Evolutionary conservation across 2,888 invertebrate genomes (phyloP).

Genomic region (Caenorhabditis sp.): DNA sequence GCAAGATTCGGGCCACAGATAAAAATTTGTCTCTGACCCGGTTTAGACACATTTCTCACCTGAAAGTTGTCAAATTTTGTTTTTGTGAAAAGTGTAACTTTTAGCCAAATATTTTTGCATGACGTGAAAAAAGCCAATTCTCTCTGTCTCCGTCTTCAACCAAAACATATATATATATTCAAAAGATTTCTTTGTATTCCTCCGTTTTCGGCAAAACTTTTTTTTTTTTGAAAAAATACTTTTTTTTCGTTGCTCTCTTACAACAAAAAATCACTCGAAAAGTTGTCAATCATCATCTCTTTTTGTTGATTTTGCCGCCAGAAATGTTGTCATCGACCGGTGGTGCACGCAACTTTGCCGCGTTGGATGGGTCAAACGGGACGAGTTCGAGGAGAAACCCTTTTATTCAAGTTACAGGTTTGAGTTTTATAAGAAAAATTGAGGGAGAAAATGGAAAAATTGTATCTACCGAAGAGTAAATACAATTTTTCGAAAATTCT

Average conservation of each 20-base stretch:
- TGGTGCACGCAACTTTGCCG: conserved; percentile 19
- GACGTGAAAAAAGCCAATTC: no score
- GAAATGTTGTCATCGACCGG: conserved; percentile 28
- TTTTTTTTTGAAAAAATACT: background rate
- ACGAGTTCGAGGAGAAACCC: conserved; percentile 38
- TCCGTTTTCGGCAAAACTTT: background rate
- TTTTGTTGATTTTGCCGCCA: conserved; percentile 3
- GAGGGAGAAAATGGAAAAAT: no score
- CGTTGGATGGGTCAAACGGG: conserved; percentile 35
- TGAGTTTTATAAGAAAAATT: background rate
- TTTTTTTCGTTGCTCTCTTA: background rate
- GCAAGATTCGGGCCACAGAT: no score
- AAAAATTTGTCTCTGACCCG: no score
- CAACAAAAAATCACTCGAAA: background rate
- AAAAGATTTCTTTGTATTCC: no score
- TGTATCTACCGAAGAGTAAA: no score
- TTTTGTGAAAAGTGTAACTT: no score
- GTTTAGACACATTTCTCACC: no score
- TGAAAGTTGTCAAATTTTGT: no score
- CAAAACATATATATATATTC: no score
- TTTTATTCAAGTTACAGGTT: conserved; percentile 22
- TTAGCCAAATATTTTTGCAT: background rate
- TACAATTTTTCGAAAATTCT: no score
- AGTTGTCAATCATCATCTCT: conserved; percentile 33
- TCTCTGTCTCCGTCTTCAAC: no score